A percentile compares a stretch with the other conserved stretches of the same genome.
These are phyloP conservation scores for Caranx melampygus DNA, from an alignment of 2,113 vertebrate genomes.

Conservation along the genomic window DNA sequence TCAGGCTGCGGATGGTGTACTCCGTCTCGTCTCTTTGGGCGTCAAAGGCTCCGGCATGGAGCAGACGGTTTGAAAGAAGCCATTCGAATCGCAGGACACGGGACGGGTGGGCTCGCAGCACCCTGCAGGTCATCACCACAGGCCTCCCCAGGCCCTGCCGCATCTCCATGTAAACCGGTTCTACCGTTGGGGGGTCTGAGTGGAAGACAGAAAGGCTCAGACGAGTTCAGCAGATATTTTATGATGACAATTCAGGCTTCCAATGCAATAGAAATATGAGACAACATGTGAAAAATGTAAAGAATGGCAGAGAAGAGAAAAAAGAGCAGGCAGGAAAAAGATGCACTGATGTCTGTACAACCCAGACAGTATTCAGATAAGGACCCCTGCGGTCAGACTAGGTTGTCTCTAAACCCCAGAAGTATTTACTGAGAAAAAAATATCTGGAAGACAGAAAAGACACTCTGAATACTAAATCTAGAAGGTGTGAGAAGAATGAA, in stretches of 20 bases:
- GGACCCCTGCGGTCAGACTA: background rate
- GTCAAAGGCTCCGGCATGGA: conserved; percentile 89
- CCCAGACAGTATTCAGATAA: conserved; percentile 29
- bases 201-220: conserved; percentile 20
- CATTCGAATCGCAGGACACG: conserved; percentile 94
- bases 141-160: conserved; percentile 92
- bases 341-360: background rate
- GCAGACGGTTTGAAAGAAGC: conserved; percentile 90
- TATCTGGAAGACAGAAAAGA: conserved; percentile 15
- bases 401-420: conserved; percentile 25
- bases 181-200: conserved; percentile 93
- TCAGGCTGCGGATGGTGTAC: conserved; percentile 89
- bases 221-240: conserved; percentile 26
- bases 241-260: conserved; percentile 72
- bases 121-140: conserved; percentile 93
- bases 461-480: background rate
- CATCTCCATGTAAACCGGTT: conserved; percentile 91
- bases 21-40: conserved; percentile 92
- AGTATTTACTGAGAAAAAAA: conserved; percentile 1
- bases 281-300: background rate
- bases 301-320: conserved; percentile 3
- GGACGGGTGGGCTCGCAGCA: conserved; percentile 93
- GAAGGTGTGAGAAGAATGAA: background rate
- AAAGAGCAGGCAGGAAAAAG: conserved; percentile 12
- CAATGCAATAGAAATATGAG: conserved; percentile 48